Evolutionary conservation across 1,140 invertebrate genomes (phyloP), one percentile per base, ranked within the genome.

Genomic region (Augochlora pura): DNA sequence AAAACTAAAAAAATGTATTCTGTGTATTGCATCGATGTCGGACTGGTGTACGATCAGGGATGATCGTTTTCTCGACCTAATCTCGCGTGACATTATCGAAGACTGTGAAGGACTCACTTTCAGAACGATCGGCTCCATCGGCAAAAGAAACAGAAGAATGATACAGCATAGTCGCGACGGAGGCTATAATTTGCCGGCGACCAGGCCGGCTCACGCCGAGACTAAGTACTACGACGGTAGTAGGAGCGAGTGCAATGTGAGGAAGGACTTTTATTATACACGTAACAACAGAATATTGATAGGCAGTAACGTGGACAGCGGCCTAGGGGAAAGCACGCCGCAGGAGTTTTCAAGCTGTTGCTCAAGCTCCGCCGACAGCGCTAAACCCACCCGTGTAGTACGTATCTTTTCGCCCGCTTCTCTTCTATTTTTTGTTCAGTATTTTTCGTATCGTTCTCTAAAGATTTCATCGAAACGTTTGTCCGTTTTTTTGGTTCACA

Each of bases 261-360:
- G 86, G 87, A 91, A 84, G 88, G 90, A 92, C 83, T 90, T 91
- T 90, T 91, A 92, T 88, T 90, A 88, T 87, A 80, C 87, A 83
- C 90, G 90, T 80, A 93, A 90, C 87, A 90, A 88, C 86, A 91
- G 91, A 91, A 88, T 92, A 85, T 88, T 91, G 75, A 88, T 92
- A 88, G 89, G 89, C 78, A 92, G 86, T 90, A 91, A 92, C 82
- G 88, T 88, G 78, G 92, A 93, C 89, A 93, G 92, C 78, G 92
- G 92, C 82, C 88, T 93, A 71, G 92, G 92, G 68, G 92, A 93
- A 86, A 93, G 92, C 83, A 93, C 91, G 72, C 90, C 92, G n/a
- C 92, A 93, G 85, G 92, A 93, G 85, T 93, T 93, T 87, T 93
- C 92, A 83, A 93, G 92, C 83, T 93, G 92, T 86, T 93, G 91